Conservation (phyloP, 1,140 invertebrate species). For the Drosophila triauraria region DNA sequence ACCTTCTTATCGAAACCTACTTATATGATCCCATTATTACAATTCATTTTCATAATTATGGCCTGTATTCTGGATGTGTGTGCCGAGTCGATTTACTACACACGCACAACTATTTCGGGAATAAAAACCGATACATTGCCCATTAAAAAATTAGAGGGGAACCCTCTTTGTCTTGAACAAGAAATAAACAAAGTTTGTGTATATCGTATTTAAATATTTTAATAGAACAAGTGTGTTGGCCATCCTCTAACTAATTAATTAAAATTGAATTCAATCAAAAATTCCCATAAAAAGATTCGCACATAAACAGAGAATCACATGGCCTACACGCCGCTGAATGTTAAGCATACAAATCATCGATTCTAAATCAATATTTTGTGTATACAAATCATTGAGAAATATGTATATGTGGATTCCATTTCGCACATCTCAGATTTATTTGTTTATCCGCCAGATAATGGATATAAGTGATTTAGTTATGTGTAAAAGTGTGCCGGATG, state of each 20-base stretch:
- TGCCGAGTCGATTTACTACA: conserved; percentile 21
- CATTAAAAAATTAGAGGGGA: background rate
- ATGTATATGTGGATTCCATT: conserved; percentile 27
- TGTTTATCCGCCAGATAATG: conserved; percentile 29
- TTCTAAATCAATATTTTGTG: conserved; percentile 44
- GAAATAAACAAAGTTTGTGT: background rate
- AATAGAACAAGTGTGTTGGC: background rate
- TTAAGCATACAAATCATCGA: conserved; percentile 34
- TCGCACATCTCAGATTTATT: conserved; percentile 46
- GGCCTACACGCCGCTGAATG: conserved; percentile 24
- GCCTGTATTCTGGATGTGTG: conserved; percentile 3
- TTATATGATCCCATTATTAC: too few species aligned
- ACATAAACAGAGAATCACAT: conserved; percentile 15
- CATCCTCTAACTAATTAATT: background rate
- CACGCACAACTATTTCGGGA: conserved; percentile 44
- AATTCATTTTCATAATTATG: conserved; percentile 27
- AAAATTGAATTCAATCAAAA: background rate
- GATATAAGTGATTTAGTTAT: conserved; percentile 28
- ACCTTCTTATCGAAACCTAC: background rate
- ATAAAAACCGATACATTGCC: conserved; percentile 9
- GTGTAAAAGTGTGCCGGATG: conserved; percentile 39
- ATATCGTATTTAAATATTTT: background rate
- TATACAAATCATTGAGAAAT: conserved; percentile 48
- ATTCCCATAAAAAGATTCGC: conserved; percentile 1
- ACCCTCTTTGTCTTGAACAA: background rate